Percentiles rank a stretch among this genome's conserved stretches.
Conservation (phyloP, 2,888 invertebrate genomes). For the Chaetogeoica ovagalla region DNA sequence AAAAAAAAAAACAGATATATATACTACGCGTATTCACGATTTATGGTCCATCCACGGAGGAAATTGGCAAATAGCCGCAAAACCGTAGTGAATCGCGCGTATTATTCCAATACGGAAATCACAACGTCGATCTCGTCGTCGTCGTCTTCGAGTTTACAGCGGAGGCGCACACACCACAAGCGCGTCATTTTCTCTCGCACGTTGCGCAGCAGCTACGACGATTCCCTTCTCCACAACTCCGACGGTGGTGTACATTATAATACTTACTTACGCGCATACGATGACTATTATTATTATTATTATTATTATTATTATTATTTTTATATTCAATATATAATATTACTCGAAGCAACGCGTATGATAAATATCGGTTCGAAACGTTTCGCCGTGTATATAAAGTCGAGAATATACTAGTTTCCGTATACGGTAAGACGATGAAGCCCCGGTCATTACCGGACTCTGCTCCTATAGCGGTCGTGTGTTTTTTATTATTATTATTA, state of each 20-base stretch:
- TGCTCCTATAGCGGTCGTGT: not conserved
- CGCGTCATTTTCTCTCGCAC: too few species aligned
- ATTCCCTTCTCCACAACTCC: not conserved
- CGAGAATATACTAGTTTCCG: slow-evolving; percentile 52
- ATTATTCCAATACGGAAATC: too few species aligned
- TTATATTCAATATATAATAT: not conserved
- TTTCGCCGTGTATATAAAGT: too few species aligned
- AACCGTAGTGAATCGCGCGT: not conserved
- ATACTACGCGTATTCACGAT: not conserved
- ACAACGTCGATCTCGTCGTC: too few species aligned
- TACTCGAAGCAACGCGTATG: slow-evolving; percentile 18
- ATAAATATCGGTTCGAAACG: slow-evolving; percentile 43
- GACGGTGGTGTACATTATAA: not conserved
- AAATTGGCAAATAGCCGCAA: slow-evolving; percentile 15
- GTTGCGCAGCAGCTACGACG: too few species aligned
- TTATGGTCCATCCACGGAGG: not conserved
- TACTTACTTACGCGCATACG: not conserved
- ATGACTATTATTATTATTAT: slow-evolving; percentile 17
- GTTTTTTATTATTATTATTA: not conserved
- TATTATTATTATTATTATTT: slow-evolving; percentile 6
- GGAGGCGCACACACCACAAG: too few species aligned
- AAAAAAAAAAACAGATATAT: too few species aligned
- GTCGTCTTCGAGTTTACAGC: too few species aligned
- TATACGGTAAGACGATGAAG: slow-evolving; percentile 37
- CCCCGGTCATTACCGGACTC: slow-evolving; percentile 45